A percentile compares a stretch with the other conserved stretches of the same genome.
These are phyloP conservation scores for Sinella curviseta DNA, from an alignment of 1,140 invertebrate genomes.

Conservation along the genomic window DNA sequence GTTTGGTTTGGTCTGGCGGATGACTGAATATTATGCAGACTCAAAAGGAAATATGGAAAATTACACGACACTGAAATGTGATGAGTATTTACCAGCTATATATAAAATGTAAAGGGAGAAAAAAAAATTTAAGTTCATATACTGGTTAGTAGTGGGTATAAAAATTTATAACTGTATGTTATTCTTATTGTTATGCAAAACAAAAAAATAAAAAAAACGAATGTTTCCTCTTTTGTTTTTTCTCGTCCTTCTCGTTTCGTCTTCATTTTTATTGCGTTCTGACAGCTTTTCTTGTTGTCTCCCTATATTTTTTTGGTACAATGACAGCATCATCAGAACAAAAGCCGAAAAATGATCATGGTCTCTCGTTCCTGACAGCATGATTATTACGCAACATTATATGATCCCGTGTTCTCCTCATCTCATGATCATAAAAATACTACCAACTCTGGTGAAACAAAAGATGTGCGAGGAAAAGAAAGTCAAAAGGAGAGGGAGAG, in stretches of 20 bases:
- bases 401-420: neutral
- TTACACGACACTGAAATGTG: neutral
- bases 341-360: neutral
- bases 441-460: neutral
- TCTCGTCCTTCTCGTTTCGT: neutral
- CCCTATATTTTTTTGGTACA: too few relatives aligned
- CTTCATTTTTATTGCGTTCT: neutral
- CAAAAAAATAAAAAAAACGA: neutral
- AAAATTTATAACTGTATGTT: too few relatives aligned
- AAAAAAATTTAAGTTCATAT: too few relatives aligned
- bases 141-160: too few relatives aligned
- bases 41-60: neutral
- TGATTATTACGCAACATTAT: neutral
- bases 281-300: neutral
- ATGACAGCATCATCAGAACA: too few relatives aligned
- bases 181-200: slow-evolving; percentile 21
- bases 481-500: neutral
- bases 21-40: neutral
- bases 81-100: too few relatives aligned
- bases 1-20: too few relatives aligned
- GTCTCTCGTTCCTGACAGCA: neutral
- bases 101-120: too few relatives aligned
- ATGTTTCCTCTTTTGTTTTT: neutral
- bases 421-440: neutral
- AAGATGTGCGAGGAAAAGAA: neutral